Conservation (phyloP, 2,888 invertebrate species). For the Venusia cambrica region DNA sequence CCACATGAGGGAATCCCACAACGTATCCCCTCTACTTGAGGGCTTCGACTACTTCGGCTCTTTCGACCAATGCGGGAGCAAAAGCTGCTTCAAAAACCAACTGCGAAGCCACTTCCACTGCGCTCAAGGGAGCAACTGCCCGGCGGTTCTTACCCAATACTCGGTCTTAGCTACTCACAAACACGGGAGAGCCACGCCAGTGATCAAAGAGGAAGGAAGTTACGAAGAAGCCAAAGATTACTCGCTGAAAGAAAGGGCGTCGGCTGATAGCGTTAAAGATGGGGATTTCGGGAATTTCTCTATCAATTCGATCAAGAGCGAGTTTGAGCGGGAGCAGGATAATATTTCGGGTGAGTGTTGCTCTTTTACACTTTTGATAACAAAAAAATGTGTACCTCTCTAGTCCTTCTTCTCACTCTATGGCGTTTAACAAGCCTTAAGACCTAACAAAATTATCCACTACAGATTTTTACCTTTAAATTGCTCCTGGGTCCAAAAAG, state of each 20-base stretch:
- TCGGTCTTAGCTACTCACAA: conserved; percentile 75
- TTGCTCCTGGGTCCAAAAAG: too few species aligned
- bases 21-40: conserved; percentile 89
- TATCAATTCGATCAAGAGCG: conserved; percentile 74
- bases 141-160: conserved; percentile 73
- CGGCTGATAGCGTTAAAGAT: conserved; percentile 68
- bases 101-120: conserved; percentile 73
- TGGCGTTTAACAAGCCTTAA: too few species aligned
- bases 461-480: too few species aligned
- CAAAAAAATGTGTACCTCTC: too few species aligned
- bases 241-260: conserved; percentile 72
- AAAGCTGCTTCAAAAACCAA: conserved; percentile 75
- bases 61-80: conserved; percentile 72
- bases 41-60: conserved; percentile 91
- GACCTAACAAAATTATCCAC: too few species aligned
- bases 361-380: too few species aligned
- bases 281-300: conserved; percentile 62
- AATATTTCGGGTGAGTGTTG: conserved; percentile 72
- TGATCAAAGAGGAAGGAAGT: conserved; percentile 61
- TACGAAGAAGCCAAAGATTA: conserved; percentile 77
- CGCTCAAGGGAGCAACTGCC: conserved; percentile 71
- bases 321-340: conserved; percentile 72
- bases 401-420: too few species aligned
- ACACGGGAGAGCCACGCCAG: conserved; percentile 70
- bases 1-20: conserved; percentile 93